phyloP scores from a whole-genome alignment of 2,797 vertebrate genomes.

The Trachurus trachurus region DNA sequence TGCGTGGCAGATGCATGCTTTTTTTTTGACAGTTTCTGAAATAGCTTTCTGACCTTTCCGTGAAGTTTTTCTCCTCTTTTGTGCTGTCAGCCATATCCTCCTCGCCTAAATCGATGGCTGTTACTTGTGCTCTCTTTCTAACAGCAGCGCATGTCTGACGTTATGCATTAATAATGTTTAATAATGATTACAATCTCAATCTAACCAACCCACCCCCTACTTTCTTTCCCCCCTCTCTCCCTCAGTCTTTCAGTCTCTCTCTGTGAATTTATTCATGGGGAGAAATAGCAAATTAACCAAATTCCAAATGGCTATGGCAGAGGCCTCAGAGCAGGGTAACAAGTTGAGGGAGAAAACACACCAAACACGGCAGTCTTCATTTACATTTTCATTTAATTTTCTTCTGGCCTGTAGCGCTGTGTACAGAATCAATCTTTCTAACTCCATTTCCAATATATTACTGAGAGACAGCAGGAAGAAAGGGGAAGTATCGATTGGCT shows the following conservation, averaged over 20 bases:
- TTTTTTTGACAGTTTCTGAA: constrained; percentile 62
- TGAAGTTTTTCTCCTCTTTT: constrained; percentile 66
- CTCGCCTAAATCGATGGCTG: constrained; percentile 63
- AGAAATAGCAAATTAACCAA: constrained; percentile 81
- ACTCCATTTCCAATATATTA: constrained; percentile 90
- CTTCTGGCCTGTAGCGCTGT: constrained; percentile 81
- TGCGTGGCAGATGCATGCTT: constrained; percentile 34
- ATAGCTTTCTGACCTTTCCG: constrained; percentile 75
- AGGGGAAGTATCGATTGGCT: constrained; percentile 86
- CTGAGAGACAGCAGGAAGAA: constrained; percentile 78
- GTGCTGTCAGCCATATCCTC: constrained; percentile 68
- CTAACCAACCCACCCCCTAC: constrained; percentile 17
- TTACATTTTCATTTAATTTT: constrained; percentile 90
- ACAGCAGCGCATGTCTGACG: constrained; percentile 44
- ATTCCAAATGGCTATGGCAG: constrained; percentile 71
- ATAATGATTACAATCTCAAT: constrained; percentile 59
- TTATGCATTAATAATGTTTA: constrained; percentile 57
- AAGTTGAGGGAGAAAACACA: constrained; percentile 77
- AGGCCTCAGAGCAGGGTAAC: constrained; percentile 73
- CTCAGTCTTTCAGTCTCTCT: constrained; percentile 24
- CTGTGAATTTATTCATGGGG: constrained; percentile 58
- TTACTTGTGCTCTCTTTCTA: constrained; percentile 45
- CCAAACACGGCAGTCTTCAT: constrained; percentile 79
- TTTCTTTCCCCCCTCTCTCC: neutral
- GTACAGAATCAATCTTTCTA: constrained; percentile 88